phyloP scores from a whole-genome alignment of 2,888 invertebrate species.

The Macrophya alboannulata region DNA sequence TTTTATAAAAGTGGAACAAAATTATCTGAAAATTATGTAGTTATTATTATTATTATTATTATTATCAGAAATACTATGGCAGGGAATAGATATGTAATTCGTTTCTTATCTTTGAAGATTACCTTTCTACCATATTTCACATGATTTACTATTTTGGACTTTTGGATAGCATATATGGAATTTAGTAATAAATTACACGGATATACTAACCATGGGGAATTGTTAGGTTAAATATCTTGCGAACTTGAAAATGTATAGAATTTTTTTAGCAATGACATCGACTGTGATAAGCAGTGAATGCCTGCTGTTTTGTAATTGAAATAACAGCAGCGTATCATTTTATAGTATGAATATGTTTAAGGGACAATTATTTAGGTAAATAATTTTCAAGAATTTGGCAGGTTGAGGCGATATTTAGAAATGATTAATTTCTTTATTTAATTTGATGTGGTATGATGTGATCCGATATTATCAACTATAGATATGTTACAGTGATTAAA shows the following conservation, averaged over 20 bases:
- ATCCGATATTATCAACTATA: background rate
- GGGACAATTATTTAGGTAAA: background rate
- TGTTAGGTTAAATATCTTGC: background rate
- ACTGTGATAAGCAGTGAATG: background rate
- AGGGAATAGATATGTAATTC: background rate
- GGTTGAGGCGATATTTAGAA: background rate
- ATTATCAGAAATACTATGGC: background rate
- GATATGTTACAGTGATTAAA: background rate
- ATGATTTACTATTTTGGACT: background rate
- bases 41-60: background rate
- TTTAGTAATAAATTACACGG: background rate
- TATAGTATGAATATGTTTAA: background rate
- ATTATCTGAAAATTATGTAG: background rate
- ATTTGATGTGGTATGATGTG: background rate
- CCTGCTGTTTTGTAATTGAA: background rate
- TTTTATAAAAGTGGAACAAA: background rate
- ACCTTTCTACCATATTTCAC: background rate
- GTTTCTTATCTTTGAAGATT: background rate
- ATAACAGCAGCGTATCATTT: conserved; percentile 1
- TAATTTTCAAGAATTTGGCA: background rate
- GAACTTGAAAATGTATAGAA: conserved; percentile 13
- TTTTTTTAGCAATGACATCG: background rate
- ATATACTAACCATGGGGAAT: conserved; percentile 49
- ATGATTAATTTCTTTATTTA: background rate
- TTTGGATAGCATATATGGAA: conserved; percentile 31